phyloP scores from a whole-genome alignment of 2,888 invertebrate species.

The Ischnus inquisitorius region DNA sequence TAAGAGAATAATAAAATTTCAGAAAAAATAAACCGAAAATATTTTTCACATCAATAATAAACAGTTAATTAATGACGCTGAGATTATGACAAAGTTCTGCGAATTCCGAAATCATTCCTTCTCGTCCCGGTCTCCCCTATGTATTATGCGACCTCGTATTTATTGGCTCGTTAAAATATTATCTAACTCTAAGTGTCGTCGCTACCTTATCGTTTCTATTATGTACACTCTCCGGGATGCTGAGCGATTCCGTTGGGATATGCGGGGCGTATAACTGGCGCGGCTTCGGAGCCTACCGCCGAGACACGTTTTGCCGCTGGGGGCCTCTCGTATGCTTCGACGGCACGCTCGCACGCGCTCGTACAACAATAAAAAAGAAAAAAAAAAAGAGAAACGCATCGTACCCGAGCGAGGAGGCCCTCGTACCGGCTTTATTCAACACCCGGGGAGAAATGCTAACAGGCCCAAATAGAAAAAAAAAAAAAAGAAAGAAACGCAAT shows the following conservation, averaged over 20 bases:
- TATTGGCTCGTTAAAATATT: conserved; percentile 52
- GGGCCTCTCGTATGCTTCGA: conserved; percentile 33
- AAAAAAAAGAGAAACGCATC: conserved; percentile 34
- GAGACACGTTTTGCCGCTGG: conserved; percentile 40
- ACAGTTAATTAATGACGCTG: no score
- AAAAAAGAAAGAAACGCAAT: conserved; percentile 14
- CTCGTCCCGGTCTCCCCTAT: not conserved
- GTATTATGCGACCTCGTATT: conserved; percentile 37
- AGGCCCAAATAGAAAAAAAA: conserved; percentile 43
- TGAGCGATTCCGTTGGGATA: not conserved
- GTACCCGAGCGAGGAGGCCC: conserved; percentile 55
- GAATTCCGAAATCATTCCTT: no score
- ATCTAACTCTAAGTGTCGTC: conserved; percentile 59
- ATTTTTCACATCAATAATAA: no score
- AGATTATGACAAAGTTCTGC: no score
- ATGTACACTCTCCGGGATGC: conserved; percentile 64
- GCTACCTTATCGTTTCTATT: conserved; percentile 63
- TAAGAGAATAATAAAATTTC: no score
- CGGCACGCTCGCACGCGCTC: conserved; percentile 44
- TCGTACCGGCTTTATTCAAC: conserved; percentile 64
- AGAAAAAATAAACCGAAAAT: no score
- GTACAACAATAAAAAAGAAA: conserved; percentile 58
- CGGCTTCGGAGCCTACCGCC: conserved; percentile 10
- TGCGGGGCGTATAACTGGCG: conserved; percentile 31
- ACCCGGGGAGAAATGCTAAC: conserved; percentile 56